These are phyloP conservation scores for Colinus virginianus DNA, from an alignment of 2,113 vertebrate species.

Conservation along the genomic window DNA sequence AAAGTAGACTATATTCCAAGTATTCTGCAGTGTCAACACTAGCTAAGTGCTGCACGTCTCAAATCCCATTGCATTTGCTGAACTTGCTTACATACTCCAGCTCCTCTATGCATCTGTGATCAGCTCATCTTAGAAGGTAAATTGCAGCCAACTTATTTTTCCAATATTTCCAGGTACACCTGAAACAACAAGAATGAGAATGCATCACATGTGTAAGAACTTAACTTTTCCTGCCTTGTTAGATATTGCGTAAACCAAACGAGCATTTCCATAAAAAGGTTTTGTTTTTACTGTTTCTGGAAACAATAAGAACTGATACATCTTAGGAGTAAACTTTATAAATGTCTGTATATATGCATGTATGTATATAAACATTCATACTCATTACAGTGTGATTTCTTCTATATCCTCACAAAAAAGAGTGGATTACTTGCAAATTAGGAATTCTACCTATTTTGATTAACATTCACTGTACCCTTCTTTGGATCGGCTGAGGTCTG, in stretches of 20 bases:
- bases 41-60: fast-evolving
- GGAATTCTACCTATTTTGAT: neutral
- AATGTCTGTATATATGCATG: neutral
- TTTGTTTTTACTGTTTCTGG: neutral
- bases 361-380: neutral
- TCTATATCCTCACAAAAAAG: neutral
- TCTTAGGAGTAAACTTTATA: neutral
- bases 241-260: neutral
- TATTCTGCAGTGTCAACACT: fast-evolving
- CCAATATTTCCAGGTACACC: neutral
- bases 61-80: neutral
- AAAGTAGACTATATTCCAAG: neutral
- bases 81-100: neutral
- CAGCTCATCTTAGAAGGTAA: neutral
- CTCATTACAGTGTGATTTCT: neutral
- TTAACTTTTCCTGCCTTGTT: neutral
- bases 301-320: neutral
- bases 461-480: neutral
- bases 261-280: neutral
- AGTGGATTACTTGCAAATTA: neutral
- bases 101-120: neutral
- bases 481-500: neutral
- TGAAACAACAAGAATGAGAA: neutral
- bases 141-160: neutral
- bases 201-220: neutral